A percentile compares a stretch with the other conserved stretches of the same genome.
These are phyloP conservation scores for Chaitophorus viminalis DNA, from an alignment of 2,888 invertebrate species.

Conservation along the genomic window DNA sequence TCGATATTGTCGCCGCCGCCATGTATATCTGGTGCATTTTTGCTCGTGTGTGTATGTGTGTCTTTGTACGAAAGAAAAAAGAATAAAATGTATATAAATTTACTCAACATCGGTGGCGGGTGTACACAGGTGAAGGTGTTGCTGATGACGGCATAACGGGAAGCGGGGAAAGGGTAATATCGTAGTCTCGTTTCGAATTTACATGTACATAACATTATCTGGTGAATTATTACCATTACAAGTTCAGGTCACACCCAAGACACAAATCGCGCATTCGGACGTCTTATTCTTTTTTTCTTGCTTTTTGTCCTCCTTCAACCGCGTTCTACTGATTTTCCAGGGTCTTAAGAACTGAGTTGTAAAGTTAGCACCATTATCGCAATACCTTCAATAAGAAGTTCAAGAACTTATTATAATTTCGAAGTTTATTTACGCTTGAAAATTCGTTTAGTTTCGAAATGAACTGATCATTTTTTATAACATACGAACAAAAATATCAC, in stretches of 20 bases:
- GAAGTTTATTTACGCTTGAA: background rate
- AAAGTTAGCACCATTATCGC: background rate
- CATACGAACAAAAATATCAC: background rate
- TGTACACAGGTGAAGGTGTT: conserved; percentile 13
- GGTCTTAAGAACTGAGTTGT: background rate
- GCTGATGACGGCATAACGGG: conserved; percentile 11
- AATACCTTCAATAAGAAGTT: background rate
- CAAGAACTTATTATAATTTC: background rate
- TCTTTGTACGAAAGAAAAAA: conserved; percentile 24
- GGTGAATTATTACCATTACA: conserved; percentile 55
- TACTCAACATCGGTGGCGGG: background rate
- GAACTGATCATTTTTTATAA: background rate
- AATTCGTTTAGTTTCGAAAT: background rate
- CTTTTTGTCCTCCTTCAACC: background rate
- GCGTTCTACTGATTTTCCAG: background rate
- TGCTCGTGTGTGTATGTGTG: background rate
- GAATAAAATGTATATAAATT: conserved; percentile 24
- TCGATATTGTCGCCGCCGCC: conserved; percentile 32
- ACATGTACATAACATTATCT: conserved; percentile 54
- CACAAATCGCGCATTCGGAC: conserved; percentile 34
- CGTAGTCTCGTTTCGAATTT: conserved; percentile 49
- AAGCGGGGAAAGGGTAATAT: background rate
- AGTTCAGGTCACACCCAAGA: conserved; percentile 55
- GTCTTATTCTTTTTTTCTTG: background rate
- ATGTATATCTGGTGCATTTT: background rate